Percentiles rank a stretch among this genome's conserved stretches.
Evolutionary conservation across 1,140 invertebrate genomes (phyloP).

Genomic region (Theocolax elegans): DNA sequence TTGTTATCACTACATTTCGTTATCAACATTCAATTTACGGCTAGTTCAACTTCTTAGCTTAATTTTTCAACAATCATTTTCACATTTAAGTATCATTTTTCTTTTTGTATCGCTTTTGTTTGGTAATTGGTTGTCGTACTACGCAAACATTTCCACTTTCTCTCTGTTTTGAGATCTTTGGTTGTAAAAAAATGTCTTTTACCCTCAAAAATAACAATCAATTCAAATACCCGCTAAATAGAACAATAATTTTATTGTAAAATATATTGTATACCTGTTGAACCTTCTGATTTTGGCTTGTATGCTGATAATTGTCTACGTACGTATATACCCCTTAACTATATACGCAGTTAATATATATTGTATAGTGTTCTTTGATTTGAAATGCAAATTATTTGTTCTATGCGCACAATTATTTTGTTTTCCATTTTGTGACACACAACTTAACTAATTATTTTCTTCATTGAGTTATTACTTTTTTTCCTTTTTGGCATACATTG

Average conservation of each 20-base stretch:
- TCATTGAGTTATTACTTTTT: constrained; percentile 17
- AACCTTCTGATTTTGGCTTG: background rate
- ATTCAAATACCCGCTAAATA: constrained; percentile 22
- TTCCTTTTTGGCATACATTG: constrained; percentile 36
- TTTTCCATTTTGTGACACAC: too few species aligned
- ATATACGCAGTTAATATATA: background rate
- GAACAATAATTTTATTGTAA: constrained; percentile 3
- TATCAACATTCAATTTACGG: constrained; percentile 21
- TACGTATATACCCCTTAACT: background rate
- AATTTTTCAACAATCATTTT: constrained; percentile 23
- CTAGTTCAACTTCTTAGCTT: constrained; percentile 22
- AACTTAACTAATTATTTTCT: too few species aligned
- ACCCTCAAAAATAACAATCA: constrained; percentile 11
- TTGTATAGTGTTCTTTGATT: constrained; percentile 19
- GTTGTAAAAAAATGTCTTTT: constrained; percentile 25
- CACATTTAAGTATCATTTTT: constrained; percentile 20
- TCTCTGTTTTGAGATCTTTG: constrained; percentile 1
- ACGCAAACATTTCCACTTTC: background rate
- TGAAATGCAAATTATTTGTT: constrained; percentile 11
- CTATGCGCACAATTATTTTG: background rate
- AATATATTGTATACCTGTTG: constrained; percentile 18
- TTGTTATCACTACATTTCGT: constrained; percentile 6
- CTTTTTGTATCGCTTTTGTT: constrained; percentile 12
- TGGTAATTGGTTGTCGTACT: constrained; percentile 21
- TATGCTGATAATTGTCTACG: background rate